Evolutionary conservation across 2,113 vertebrate species (phyloP), one percentile per base, ranked within the genome.

Genomic region (Cercocebus atys): DNA sequence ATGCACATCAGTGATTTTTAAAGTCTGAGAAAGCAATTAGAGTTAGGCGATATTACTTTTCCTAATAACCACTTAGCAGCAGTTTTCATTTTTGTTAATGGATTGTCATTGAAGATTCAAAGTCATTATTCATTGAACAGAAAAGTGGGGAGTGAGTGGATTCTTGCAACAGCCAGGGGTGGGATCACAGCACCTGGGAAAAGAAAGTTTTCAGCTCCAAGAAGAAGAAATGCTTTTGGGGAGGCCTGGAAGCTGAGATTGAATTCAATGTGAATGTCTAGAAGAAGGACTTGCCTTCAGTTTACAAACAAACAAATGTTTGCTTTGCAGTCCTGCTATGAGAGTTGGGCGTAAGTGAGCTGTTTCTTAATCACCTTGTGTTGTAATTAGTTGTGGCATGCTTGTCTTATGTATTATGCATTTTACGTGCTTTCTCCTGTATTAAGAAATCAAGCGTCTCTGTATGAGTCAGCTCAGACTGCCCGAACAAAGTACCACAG

Each of bases 21-120:
- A 52, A 70, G 23, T 76, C 50, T 73, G 52, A n/a, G 59, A 95
- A 96, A 94, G 73, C 64, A 96, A 40, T 97, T 97, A 96, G 89
- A 55, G 9, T 94, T 66, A 93, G 81, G n/a, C 16, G 92, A 55
- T 94, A 86, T 94, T 95, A 96, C 93, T 98, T 96, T 97, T 94
- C 76, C 93, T 90, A 88, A 82, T 94, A 95, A 82, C 43, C 86
- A 61, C 75, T 96, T 94, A 88, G 55, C 43, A 52, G 43, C 38
- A 87, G 38, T 81, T 93, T 94, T 90, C 80, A 64, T 80, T 96
- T 72, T 70, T 95, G 55, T 87, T 98, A 97, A 89, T 96, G 27
- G 82, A 79, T n/a, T 91, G 30, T 84, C 90, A 76, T 73, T 66
- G 86, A 82, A 55, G 73, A 25, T 89, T 43, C 43, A 68, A 97